A percentile compares a stretch with the other conserved stretches of the same genome.
These are phyloP conservation scores for Octomys mimax DNA, from an alignment of 2,797 vertebrate species.

Conservation along the genomic window DNA sequence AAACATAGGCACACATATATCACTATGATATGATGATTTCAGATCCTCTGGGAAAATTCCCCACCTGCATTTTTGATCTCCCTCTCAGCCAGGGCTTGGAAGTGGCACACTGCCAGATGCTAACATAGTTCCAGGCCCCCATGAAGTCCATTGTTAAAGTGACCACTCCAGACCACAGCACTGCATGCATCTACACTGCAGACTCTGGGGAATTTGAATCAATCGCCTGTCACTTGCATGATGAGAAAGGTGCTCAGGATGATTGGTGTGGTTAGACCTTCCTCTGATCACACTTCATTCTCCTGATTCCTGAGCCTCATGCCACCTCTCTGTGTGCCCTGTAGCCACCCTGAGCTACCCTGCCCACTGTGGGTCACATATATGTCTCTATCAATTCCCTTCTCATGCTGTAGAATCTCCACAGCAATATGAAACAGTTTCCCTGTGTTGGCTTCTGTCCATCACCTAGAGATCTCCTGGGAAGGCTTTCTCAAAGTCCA, in stretches of 20 bases:
- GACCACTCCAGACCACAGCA: background rate
- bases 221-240: background rate
- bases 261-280: background rate
- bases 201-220: background rate
- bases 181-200: background rate
- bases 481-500: slow-evolving; percentile 23
- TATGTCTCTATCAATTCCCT: background rate
- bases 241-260: background rate
- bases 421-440: slow-evolving; percentile 28
- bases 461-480: background rate
- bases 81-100: background rate
- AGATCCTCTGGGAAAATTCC: too few species aligned
- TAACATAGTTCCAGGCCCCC: background rate
- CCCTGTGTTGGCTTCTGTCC: background rate
- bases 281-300: background rate
- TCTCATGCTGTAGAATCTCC: background rate
- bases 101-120: background rate
- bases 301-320: background rate
- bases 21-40: too few species aligned
- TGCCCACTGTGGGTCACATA: background rate
- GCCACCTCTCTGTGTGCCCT: background rate
- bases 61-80: background rate
- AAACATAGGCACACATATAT: too few species aligned
- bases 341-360: background rate
- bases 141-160: background rate